Base-by-base conservation (phyloP, 2,797 vertebrate species). In the Netta rufina region DNA sequence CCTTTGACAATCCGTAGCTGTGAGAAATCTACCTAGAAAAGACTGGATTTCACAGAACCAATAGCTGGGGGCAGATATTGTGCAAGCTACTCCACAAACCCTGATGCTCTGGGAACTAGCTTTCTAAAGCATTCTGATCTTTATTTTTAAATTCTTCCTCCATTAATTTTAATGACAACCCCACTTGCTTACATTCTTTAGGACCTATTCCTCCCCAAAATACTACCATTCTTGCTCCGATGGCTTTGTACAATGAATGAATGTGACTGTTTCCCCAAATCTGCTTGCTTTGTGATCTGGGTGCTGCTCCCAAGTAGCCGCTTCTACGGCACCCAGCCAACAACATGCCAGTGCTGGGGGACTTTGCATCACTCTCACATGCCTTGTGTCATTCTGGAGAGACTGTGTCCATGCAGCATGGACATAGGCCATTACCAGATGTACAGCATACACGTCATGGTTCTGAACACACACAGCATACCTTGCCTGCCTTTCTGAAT, bases 321-420 rank as follows among this genome's bases (percentile, higher is more conserved):
- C 41, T 51, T 49, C 33, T 33, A 8, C 3, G 65, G 69, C 47
- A 43, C 33, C 7, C 25, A 11, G 58, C 53, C 84, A 49, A 75
- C 3, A 57, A 67, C 13, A 41, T 6, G 13, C 14, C 5, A 27
- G 25, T 1, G 22, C 21, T 1, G 2, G 69, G 6, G 14, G 81
- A 65, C 24, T 80, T 36, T 8, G 49, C 41, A 15, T 8, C 43
- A 64, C 61, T 18, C 57, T 49, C 57, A 4, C 1, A 0, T 2
- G 10, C 24, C 9, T 0, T 3, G 36, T 4, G 21, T 2, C 32
- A 19, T 3, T 28, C 24, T n/a, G 36, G 57, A 32, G 47, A 61
- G 33, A n/a, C 3, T 1, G 11, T 2, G 24, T 11, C 3, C 0
- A 5, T 32, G 30, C 66, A 51, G 7, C 11, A 32, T 2, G 27